Conservation (phyloP, 1,140 invertebrate species). For the Tetramorium parvispinum region DNA sequence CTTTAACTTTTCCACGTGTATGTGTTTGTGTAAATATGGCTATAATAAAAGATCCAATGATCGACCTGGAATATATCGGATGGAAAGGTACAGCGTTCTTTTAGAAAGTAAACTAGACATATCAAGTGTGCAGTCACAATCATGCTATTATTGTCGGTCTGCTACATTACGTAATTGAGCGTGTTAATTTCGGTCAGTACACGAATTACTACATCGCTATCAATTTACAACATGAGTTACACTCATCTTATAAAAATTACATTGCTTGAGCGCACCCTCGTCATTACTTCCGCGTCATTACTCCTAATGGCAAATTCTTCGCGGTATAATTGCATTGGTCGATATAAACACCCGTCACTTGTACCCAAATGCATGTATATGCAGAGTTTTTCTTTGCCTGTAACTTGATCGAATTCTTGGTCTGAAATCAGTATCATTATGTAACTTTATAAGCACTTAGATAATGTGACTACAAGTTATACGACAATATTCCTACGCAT, state of each 20-base stretch:
- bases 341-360: neutral
- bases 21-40: neutral
- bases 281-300: neutral
- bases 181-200: neutral
- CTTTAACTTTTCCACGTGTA: neutral
- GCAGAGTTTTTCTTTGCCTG: neutral
- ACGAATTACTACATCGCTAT: neutral
- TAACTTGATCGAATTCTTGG: neutral
- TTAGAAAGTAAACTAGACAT: slow-evolving; percentile 37
- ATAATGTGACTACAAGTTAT: neutral
- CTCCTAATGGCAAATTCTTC: neutral
- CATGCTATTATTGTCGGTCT: neutral
- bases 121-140: slow-evolving; percentile 5
- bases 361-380: neutral
- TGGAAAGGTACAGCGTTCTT: neutral
- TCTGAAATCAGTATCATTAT: neutral
- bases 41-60: neutral
- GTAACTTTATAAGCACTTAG: neutral
- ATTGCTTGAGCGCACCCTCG: neutral
- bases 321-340: neutral
- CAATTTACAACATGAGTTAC: neutral
- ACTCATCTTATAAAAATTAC: neutral
- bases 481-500: neutral
- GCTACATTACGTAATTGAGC: slow-evolving; percentile 8
- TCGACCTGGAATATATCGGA: neutral